These are phyloP conservation scores for Euplagia quadripunctaria DNA, from an alignment of 2,888 invertebrate genomes.

Conservation along the genomic window DNA sequence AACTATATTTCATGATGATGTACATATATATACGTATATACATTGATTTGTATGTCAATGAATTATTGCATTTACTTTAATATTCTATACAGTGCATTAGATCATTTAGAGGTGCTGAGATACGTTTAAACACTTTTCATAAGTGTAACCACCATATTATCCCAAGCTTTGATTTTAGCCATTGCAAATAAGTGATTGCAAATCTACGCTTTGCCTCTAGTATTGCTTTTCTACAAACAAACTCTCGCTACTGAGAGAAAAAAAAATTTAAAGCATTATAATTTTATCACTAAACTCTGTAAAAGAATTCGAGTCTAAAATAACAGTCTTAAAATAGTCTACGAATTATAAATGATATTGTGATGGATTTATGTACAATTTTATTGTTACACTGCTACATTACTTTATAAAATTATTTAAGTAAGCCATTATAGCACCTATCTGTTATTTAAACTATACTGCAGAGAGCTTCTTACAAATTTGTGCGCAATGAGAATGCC, in stretches of 20 bases:
- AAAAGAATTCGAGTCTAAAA: slow-evolving; percentile 48
- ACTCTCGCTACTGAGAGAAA: slow-evolving; percentile 9
- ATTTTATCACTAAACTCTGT: slow-evolving; percentile 61
- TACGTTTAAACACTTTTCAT: slow-evolving; percentile 17
- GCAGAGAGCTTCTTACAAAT: slow-evolving; percentile 53
- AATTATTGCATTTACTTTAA: slow-evolving; percentile 40
- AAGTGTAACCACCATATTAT: slow-evolving; percentile 2
- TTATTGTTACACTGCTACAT: slow-evolving; percentile 46
- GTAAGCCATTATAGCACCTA: slow-evolving; percentile 83
- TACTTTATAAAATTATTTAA: slow-evolving; percentile 64
- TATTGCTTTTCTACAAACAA: slow-evolving; percentile 9
- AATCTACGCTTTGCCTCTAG: not conserved
- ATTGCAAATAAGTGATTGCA: not conserved
- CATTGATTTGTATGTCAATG: slow-evolving; percentile 38
- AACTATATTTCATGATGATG: slow-evolving; percentile 50
- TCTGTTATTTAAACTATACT: slow-evolving; percentile 51
- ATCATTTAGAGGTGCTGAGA: slow-evolving; percentile 39
- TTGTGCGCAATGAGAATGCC: slow-evolving; percentile 30
- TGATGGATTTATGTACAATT: slow-evolving; percentile 65
- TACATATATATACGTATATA: slow-evolving; percentile 32
- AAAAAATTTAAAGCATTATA: slow-evolving; percentile 61
- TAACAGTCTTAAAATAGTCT: slow-evolving; percentile 62
- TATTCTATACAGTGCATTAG: slow-evolving; percentile 42
- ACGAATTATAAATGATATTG: slow-evolving; percentile 49
- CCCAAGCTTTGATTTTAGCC: slow-evolving; percentile 3